A percentile compares a stretch with the other conserved stretches of the same genome.
Evolutionary conservation across 1,140 invertebrate genomes (phyloP).

Genomic region (Cryptotermes secundus): DNA sequence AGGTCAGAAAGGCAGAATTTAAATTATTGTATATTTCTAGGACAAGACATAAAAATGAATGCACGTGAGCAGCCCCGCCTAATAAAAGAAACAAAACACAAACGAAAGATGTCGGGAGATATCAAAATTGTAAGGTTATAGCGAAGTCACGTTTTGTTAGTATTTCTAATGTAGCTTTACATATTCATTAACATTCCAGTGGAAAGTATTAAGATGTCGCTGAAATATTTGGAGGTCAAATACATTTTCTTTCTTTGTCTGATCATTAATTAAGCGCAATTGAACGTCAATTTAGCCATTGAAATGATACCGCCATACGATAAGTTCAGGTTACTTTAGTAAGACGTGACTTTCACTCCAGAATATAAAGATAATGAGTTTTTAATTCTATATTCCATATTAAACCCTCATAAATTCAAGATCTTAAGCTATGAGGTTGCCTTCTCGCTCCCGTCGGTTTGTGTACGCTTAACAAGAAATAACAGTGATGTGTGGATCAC

Average conservation of each 20-base stretch:
- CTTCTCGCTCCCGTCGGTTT: too few relatives aligned
- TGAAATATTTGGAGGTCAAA: neutral
- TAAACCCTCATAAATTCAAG: too few relatives aligned
- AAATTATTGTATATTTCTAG: conserved; percentile 15
- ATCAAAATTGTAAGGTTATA: neutral
- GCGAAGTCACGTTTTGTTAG: neutral
- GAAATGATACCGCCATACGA: neutral
- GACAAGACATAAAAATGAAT: conserved; percentile 1
- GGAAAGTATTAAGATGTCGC: neutral
- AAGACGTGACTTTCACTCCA: too few relatives aligned
- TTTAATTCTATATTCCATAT: too few relatives aligned
- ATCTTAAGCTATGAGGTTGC: too few relatives aligned
- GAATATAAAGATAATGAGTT: too few relatives aligned
- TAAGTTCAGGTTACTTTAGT: neutral
- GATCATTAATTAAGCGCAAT: neutral
- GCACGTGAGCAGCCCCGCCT: neutral
- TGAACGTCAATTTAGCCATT: neutral
- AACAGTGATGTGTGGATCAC: too few relatives aligned
- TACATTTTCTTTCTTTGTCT: neutral
- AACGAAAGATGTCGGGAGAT: neutral
- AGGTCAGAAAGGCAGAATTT: conserved; percentile 16
- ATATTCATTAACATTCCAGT: neutral
- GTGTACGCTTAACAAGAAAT: too few relatives aligned
- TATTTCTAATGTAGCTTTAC: neutral
- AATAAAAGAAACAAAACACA: neutral